Percentiles rank a stretch among this genome's conserved stretches.
phyloP scores from a whole-genome alignment of 2,797 vertebrate species.

The Liasis olivaceus region DNA sequence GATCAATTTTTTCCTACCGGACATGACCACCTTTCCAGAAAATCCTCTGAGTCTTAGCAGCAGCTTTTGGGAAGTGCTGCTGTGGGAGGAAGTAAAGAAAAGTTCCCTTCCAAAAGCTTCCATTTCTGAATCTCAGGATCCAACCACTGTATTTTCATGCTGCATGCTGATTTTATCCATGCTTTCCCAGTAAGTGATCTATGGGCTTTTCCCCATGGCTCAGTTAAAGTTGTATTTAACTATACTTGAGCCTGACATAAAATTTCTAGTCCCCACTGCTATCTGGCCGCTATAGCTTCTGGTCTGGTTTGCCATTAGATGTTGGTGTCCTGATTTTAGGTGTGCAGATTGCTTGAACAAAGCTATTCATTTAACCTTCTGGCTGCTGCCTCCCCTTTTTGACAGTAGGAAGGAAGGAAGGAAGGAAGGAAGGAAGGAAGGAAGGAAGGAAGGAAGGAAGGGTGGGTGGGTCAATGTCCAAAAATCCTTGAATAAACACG shows the following conservation, averaged over 20 bases:
- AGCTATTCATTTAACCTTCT: not conserved
- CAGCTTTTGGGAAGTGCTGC: not conserved
- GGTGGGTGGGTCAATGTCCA: not conserved
- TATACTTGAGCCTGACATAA: not conserved
- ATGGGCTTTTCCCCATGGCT: not conserved
- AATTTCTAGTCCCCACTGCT: not conserved
- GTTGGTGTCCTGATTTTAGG: not conserved
- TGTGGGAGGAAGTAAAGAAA: not conserved
- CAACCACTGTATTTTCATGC: not conserved
- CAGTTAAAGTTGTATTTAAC: not conserved
- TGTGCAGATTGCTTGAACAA: not conserved
- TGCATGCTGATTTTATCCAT: not conserved
- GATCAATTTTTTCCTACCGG: not conserved
- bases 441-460: no score
- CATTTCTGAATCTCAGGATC: not conserved
- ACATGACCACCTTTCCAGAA: not conserved
- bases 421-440: not conserved
- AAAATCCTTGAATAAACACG: not conserved
- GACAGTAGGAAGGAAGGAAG: not conserved
- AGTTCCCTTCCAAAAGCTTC: not conserved
- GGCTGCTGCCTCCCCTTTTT: not conserved
- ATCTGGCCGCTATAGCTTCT: not conserved
- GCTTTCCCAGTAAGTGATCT: not conserved
- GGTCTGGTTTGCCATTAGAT: not conserved
- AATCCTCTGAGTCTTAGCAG: not conserved